phyloP scores from a whole-genome alignment of 2,113 vertebrate species.

The Tyrannus savana region DNA sequence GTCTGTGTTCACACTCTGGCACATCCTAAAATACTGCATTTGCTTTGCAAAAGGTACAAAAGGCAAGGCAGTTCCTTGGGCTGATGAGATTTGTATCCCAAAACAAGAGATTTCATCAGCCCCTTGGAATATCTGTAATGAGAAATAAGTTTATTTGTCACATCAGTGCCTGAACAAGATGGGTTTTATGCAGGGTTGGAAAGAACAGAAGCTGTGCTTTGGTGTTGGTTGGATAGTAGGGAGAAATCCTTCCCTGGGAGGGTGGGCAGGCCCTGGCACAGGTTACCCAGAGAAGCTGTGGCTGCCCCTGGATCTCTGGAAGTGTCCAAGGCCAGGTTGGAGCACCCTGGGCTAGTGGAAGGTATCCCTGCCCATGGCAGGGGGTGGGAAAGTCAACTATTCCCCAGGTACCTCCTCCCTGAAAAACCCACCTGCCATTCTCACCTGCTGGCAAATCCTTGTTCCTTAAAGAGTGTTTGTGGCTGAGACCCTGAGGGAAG shows the following conservation, averaged over 20 bases:
- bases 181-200: background rate
- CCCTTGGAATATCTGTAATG: background rate
- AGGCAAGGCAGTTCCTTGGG: accelerated
- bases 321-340: background rate
- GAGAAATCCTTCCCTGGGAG: background rate
- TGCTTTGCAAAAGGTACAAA: background rate
- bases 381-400: accelerated
- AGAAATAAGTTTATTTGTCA: background rate
- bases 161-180: background rate
- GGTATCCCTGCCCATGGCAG: background rate
- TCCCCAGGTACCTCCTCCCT: accelerated
- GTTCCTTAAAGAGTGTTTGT: background rate
- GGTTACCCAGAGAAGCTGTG: background rate
- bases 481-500: background rate
- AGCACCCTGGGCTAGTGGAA: background rate
- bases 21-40: background rate
- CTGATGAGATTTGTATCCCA: background rate
- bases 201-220: background rate
- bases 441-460: background rate
- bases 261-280: background rate
- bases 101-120: background rate
- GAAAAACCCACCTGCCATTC: accelerated
- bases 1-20: background rate
- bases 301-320: background rate
- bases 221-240: background rate